Percentiles rank a stretch among this genome's conserved stretches.
Conservation (phyloP, 1,140 invertebrate species). For the Drosophila tristis region DNA sequence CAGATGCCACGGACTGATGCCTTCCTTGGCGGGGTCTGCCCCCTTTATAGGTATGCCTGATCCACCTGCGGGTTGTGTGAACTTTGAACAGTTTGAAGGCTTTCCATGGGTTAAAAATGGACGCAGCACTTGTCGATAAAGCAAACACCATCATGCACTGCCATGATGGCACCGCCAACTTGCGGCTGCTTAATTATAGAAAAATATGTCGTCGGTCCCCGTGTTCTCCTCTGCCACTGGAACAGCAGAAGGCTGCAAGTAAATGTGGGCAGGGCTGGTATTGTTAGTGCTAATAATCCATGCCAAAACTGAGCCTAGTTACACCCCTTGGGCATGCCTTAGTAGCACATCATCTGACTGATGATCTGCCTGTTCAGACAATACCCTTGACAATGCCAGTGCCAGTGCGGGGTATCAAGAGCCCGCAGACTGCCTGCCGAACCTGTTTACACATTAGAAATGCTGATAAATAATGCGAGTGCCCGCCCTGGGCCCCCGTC, state of each 20-base stretch:
- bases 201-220: not conserved
- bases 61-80: not conserved
- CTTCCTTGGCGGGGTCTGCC: not conserved
- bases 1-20: slow-evolving; percentile 6
- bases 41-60: slow-evolving; percentile 7
- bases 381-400: too few species aligned
- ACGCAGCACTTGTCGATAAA: slow-evolving; percentile 2
- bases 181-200: slow-evolving; percentile 3
- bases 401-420: too few species aligned
- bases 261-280: too few species aligned
- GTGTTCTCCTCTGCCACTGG: too few species aligned
- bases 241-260: too few species aligned
- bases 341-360: too few species aligned
- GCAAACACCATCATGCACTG: not conserved
- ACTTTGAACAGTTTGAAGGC: not conserved
- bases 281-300: too few species aligned
- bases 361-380: too few species aligned
- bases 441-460: slow-evolving; percentile 23
- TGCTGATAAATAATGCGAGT: slow-evolving; percentile 26
- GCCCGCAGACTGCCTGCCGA: not conserved
- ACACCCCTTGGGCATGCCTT: too few species aligned
- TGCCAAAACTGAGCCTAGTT: too few species aligned
- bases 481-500: too few species aligned
- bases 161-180: too few species aligned
- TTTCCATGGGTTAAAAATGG: not conserved